Percentiles rank a stretch among this genome's conserved stretches.
Conservation (phyloP, 1,140 invertebrate genomes). For the Spodoptera frugiperda region DNA sequence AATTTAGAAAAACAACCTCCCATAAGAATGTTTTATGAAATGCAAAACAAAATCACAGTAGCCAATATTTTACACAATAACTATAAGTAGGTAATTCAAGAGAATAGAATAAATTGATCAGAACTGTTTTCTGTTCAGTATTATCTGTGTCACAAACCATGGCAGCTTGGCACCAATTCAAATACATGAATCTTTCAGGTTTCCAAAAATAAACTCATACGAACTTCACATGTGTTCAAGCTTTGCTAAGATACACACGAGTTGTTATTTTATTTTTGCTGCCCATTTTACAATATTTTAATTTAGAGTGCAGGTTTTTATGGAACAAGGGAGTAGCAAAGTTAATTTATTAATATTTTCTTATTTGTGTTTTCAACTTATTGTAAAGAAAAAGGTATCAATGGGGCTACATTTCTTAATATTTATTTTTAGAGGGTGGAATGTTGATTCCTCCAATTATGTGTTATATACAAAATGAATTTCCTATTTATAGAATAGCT, state of each 20-base stretch:
- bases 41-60: slow-evolving; percentile 48
- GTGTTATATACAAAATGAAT: no score
- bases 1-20: slow-evolving; percentile 83
- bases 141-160: slow-evolving; percentile 47
- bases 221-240: slow-evolving; percentile 66
- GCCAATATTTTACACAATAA: neutral
- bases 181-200: slow-evolving; percentile 65
- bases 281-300: neutral
- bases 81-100: slow-evolving; percentile 25
- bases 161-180: slow-evolving; percentile 74
- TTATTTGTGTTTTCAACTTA: no score
- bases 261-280: slow-evolving; percentile 18
- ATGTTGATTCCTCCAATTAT: no score
- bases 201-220: slow-evolving; percentile 78
- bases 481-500: no score
- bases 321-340: neutral
- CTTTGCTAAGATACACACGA: slow-evolving; percentile 13
- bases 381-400: neutral
- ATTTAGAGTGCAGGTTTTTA: neutral
- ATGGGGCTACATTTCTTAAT: neutral
- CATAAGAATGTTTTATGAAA: slow-evolving; percentile 66
- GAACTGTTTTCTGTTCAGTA: slow-evolving; percentile 35
- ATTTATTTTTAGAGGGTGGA: neutral
- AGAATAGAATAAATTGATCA: slow-evolving; percentile 29
- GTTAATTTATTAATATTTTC: no score